These are phyloP conservation scores for Thunnus thynnus DNA, from an alignment of 2,113 vertebrate genomes.

Conservation along the genomic window DNA sequence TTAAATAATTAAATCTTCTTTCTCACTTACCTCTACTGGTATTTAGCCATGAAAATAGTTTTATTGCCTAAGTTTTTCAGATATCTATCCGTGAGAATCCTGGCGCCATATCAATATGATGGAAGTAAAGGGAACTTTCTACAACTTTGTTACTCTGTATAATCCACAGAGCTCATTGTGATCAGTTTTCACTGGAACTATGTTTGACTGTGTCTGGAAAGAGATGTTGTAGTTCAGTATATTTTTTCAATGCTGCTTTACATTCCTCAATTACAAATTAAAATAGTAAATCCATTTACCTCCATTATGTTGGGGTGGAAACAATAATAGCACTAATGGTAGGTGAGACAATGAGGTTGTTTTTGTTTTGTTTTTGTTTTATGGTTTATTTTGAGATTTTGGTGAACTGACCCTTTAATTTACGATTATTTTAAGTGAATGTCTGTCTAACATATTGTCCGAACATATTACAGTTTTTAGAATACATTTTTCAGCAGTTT, in stretches of 20 bases:
- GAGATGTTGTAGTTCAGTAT: no score
- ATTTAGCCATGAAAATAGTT: not conserved
- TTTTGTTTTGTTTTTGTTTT: not conserved
- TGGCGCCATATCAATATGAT: not conserved
- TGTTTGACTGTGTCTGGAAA: no score
- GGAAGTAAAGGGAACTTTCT: not conserved
- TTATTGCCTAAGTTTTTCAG: not conserved
- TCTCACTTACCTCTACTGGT: not conserved
- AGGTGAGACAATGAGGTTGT: no score
- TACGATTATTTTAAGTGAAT: not conserved
- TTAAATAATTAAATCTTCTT: no score
- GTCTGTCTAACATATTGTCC: no score
- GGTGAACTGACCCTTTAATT: not conserved
- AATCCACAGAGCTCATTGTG: not conserved
- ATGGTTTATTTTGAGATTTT: not conserved
- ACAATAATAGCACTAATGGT: no score
- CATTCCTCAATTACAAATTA: no score
- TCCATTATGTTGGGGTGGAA: no score
- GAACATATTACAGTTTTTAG: no score
- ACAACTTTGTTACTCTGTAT: not conserved
- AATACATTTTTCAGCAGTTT: no score
- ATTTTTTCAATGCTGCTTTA: no score
- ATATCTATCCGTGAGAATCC: not conserved
- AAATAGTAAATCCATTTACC: no score
- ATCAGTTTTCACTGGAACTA: not conserved